These are phyloP conservation scores for Propithecus deckenii DNA, from an alignment of 2,797 vertebrate species.

Conservation along the genomic window DNA sequence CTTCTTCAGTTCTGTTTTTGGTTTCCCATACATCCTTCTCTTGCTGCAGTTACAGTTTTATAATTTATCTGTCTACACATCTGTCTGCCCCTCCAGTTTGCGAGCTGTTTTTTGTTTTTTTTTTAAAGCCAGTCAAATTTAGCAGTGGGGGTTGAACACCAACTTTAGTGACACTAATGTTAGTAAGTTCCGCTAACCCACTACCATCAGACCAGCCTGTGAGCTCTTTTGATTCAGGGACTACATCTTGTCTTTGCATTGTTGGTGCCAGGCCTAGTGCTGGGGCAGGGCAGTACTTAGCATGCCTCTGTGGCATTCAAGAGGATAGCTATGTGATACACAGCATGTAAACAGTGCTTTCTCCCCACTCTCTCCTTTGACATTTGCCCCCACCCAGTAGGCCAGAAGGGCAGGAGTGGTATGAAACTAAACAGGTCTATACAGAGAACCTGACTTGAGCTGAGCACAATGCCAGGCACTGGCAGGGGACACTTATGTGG, in stretches of 20 bases:
- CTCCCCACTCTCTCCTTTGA: not conserved
- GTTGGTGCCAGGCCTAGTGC: not conserved
- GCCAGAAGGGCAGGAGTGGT: not conserved
- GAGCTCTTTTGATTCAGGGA: not conserved
- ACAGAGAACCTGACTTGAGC: not conserved
- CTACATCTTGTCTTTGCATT: not conserved
- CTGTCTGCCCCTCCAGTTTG: not conserved
- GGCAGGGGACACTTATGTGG: not conserved
- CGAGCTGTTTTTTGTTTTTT: not conserved
- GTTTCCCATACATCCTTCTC: not conserved
- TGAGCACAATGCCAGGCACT: not conserved
- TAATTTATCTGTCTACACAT: not conserved
- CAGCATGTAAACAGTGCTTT: not conserved
- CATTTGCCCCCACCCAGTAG: not conserved
- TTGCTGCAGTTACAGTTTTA: too few relatives aligned
- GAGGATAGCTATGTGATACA: not conserved
- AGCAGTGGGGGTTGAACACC: too few relatives aligned
- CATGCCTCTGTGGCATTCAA: not conserved
- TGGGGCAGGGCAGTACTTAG: not conserved
- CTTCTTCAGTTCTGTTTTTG: not conserved
- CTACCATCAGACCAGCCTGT: too few relatives aligned
- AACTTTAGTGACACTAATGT: too few relatives aligned
- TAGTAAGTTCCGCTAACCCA: too few relatives aligned
- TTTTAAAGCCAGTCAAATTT: too few relatives aligned
- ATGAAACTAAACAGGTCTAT: not conserved